Evolutionary conservation across 2,797 vertebrate species (phyloP), one percentile per base, ranked within the genome.

Genomic region (Anisognathus igniventris): DNA sequence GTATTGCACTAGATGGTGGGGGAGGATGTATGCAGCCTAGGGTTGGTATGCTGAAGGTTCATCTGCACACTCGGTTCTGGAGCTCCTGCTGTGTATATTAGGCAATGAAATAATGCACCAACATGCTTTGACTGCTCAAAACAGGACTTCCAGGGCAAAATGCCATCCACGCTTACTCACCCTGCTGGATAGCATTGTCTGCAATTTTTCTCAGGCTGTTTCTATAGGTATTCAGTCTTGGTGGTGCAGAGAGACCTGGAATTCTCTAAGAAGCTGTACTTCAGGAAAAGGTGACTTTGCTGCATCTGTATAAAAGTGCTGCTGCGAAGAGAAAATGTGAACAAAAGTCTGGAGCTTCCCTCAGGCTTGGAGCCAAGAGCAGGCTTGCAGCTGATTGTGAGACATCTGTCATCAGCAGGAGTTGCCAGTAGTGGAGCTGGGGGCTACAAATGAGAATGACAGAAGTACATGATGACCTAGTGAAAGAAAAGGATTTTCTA

Each of bases 381-480:
- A 67, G 61, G 71, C 91, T 91, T 91, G 70, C 78, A 87, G 89
- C 72, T 94, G 94, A 93, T 96, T 72, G 66, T 90, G 91, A 94
- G 91, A 90, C 93, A 96, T 95, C 93, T 96, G 95, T 95, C 91
- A 75, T 92, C 90, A 84, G 93, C 90, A 92, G 95, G 93, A 93
- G 68, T 86, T 96, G 96, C 90, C 94, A 93, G 91, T 75, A 90
- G 90, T 81, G 62, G 79, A 95, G 62, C 87, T 93, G 54, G 85
- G 82, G 88, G 76, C 93, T 95, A 66, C 82, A 91, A 86, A 92
- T 90, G 94, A 88, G 79, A 86, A 70, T 91, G 91, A 86, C 90
- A 95, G 70, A 88, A 91, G 88, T 93, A 91, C 79, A 78, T 65
- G 76, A 83, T 80, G 91, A 95, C 93, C 91, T 92, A 93, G 91